Evolutionary conservation across 2,888 invertebrate species (phyloP), one percentile per base, ranked within the genome.

Genomic region (Rhorus exstirpatorius): DNA sequence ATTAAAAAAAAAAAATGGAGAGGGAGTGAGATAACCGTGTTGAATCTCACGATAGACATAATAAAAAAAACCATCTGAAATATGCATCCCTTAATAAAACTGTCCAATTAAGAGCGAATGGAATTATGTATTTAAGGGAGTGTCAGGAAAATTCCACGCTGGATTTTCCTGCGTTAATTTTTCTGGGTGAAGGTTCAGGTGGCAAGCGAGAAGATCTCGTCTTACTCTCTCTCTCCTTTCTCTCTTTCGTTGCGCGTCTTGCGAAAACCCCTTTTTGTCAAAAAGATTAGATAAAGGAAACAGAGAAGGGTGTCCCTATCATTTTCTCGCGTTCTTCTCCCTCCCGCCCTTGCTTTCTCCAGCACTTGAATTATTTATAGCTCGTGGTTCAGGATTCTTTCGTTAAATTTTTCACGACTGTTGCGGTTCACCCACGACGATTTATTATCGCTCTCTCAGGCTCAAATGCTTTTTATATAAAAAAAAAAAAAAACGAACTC

Each of bases 1-100:
- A 35, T 31, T 19, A 21, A 21, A 21, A 19, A 38, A 41, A 55
- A 70, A 53, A 53, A 49, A 61, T n/a, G n/a, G 14, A 26, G 17
- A 38, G 35, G 55, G 70, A 77, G 81, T 65, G 71, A 61, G 60
- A 70, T 67, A 82, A 72, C 78, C 67, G 63, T 60, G 78, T 70
- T 58, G 75, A 86, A 87, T n/a, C 88, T 91, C 91, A 90, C 92
- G 89, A 91, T 91, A 90, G 91, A 91, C 90, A 87, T 92, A 91
- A 93, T 92, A 92, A 93, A 93, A 93, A n/a, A 89, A 88, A 88
- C 90, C 92, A 91, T 91, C 90, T 93, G 91, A 93, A 93, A 93
- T 93, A 93, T 92, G 93, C 91, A 93, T 92, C 90, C 90, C 91
- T 91, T 92, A 91, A 92, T 92, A 92, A 93, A 92, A 92, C 90